These are phyloP conservation scores for Phalera bucephala DNA, from an alignment of 2,888 invertebrate genomes.

Conservation along the genomic window DNA sequence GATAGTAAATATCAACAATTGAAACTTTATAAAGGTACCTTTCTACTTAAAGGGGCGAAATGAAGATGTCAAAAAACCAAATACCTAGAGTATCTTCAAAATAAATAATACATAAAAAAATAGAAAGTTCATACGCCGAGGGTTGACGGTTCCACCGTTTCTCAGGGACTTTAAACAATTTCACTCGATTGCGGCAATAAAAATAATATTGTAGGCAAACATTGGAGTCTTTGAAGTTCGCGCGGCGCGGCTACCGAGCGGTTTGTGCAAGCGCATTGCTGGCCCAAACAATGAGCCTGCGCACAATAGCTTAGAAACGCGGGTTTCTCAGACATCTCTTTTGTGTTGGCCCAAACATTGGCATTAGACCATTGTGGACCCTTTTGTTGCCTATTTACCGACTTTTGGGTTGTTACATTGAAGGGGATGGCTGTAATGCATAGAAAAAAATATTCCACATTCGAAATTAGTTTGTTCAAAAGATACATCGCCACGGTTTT, in stretches of 20 bases:
- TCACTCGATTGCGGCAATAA: constrained; percentile 77
- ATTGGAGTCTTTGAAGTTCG: constrained; percentile 59
- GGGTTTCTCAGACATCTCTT: constrained; percentile 63
- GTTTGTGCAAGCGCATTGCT: constrained; percentile 72
- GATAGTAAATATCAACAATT: too few species aligned
- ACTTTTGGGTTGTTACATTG: constrained; percentile 74
- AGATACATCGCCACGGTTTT: constrained; percentile 50
- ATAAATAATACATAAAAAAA: constrained; percentile 58
- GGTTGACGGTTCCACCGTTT: constrained; percentile 46
- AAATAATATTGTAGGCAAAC: constrained; percentile 80
- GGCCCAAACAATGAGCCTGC: constrained; percentile 54
- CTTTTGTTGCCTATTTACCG: constrained; percentile 79
- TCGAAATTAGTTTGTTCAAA: constrained; percentile 40
- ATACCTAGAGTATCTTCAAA: too few species aligned
- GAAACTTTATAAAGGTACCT: too few species aligned
- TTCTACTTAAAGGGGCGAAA: too few species aligned
- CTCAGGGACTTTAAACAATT: constrained; percentile 41
- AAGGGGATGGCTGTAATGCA: constrained; percentile 53
- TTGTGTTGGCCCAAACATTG: constrained; percentile 80
- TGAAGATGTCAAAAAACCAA: too few species aligned
- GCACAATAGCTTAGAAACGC: constrained; percentile 54
- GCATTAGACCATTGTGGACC: constrained; percentile 70
- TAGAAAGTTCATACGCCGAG: constrained; percentile 56
- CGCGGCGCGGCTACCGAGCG: constrained; percentile 72
- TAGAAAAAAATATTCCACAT: constrained; percentile 58